These are phyloP conservation scores for Hirtodrosophila cameraria DNA, from an alignment of 2,888 invertebrate genomes.

Conservation along the genomic window DNA sequence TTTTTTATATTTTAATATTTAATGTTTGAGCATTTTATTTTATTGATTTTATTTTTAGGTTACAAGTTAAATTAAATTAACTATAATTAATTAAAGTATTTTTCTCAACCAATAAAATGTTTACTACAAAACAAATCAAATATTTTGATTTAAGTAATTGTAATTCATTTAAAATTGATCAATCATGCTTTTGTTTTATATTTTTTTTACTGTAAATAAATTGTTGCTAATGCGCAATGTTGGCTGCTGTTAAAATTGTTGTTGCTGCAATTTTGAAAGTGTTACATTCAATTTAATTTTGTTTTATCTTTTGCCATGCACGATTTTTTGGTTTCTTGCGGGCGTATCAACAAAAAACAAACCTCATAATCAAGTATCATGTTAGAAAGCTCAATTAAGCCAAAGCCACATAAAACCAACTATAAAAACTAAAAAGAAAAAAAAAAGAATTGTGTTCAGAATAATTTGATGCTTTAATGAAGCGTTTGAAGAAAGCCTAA, in stretches of 20 bases:
- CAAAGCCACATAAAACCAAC: constrained; percentile 23
- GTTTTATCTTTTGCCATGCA: constrained; percentile 33
- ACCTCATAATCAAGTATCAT: constrained; percentile 40
- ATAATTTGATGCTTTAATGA: constrained; percentile 50
- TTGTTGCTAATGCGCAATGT: not conserved
- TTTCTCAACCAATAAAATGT: no score
- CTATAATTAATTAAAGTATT: no score
- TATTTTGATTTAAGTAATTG: no score
- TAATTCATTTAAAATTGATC: no score
- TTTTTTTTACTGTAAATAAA: not conserved
- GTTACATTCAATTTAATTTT: constrained; percentile 38
- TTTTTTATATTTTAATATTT: no score
- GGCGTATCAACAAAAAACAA: constrained; percentile 19
- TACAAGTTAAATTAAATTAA: no score
- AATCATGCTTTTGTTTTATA: no score
- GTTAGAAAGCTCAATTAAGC: constrained; percentile 53
- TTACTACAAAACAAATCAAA: no score
- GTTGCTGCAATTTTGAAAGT: constrained; percentile 64
- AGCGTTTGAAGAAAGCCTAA: constrained; percentile 37
- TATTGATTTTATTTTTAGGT: no score
- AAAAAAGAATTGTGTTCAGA: constrained; percentile 49
- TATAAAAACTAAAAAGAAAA: constrained; percentile 12
- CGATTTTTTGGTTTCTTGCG: constrained; percentile 42
- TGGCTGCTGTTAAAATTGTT: constrained; percentile 23
- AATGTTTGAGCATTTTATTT: no score